Evolutionary conservation across 2,113 vertebrate genomes (phyloP), one percentile per base, ranked within the genome.

Genomic region (Rostratula benghalensis): DNA sequence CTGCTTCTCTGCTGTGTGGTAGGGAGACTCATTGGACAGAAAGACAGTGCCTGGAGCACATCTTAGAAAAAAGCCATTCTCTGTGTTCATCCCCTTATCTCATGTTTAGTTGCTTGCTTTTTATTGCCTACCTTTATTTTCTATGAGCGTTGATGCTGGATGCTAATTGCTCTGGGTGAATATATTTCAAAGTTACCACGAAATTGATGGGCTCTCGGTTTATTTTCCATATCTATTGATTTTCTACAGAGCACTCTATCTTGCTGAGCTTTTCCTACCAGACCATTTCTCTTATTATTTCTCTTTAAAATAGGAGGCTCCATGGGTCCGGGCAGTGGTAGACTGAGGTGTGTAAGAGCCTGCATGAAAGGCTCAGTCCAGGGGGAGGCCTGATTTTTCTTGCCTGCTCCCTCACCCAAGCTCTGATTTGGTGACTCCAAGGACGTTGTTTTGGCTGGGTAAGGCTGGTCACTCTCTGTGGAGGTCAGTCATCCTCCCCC

Each of bases 301-400:
- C n/a, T 61, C 27, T 93, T 64, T 71, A 20, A 51, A 76, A 28
- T 0, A 67, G 27, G 23, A 82, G 37, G 16, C 37, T 78, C 2
- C 18, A 71, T 56, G 51, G n/a, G 10, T 75, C 48, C 82, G 61
- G 28, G 11, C 23, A 31, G 23, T 11, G 11, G 68, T 68, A 56
- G 76, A 12, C 6, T 30, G 39, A 51, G 23, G 15, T 56, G n/a
- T 87, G 41, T 17, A 28, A 75, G 37, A 67, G 31, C 25, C 51
- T 54, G 30, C 1, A 0, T 28, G 33, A 50, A 27, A 0, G 0
- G 27, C 31, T 94, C 31, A 19, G 45, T 57, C 21, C 27, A 10
- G 51, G 15, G 24, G 7, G 6, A 61, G 8, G 3, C 23, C 35
- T 64, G n/a, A 21, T 48, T 33, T 33, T 82, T 53, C 22, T 20